A percentile compares a stretch with the other conserved stretches of the same genome.
phyloP scores from a whole-genome alignment of 2,797 vertebrate species.

The Notoglanidium macrostoma region DNA sequence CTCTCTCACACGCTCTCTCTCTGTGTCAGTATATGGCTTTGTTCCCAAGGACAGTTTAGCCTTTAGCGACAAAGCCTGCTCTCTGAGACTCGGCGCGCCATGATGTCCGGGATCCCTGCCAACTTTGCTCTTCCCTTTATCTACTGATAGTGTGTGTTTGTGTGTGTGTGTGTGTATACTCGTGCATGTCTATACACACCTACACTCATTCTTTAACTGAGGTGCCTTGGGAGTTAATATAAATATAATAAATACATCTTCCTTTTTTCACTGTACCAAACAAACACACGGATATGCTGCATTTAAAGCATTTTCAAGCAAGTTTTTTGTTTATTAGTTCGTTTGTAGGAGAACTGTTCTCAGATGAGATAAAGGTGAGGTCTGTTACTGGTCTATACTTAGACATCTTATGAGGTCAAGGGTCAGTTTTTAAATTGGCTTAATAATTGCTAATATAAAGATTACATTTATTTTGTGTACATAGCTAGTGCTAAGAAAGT shows the following conservation, averaged over 20 bases:
- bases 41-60: slow-evolving; percentile 62
- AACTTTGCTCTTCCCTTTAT: slow-evolving; percentile 18
- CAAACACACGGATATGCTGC: background rate
- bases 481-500: too few relatives aligned
- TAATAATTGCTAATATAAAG: background rate
- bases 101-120: slow-evolving; percentile 44
- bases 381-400: background rate
- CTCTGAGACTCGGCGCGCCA: slow-evolving; percentile 35
- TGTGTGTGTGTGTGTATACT: background rate
- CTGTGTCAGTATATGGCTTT: slow-evolving; percentile 32
- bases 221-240: background rate
- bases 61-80: slow-evolving; percentile 48
- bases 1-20: background rate
- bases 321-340: background rate
- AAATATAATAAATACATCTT: slow-evolving; percentile 22
- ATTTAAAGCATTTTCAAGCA: background rate
- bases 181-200: background rate
- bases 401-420: background rate
- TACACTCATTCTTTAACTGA: slow-evolving; percentile 7
- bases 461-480: background rate
- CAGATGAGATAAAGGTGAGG: background rate
- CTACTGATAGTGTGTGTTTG: slow-evolving; percentile 16
- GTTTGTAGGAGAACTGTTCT: background rate
- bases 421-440: background rate
- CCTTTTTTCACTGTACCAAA: background rate